Evolutionary conservation across 2,888 invertebrate species (phyloP).

Genomic region (Pedicia rivosa): DNA sequence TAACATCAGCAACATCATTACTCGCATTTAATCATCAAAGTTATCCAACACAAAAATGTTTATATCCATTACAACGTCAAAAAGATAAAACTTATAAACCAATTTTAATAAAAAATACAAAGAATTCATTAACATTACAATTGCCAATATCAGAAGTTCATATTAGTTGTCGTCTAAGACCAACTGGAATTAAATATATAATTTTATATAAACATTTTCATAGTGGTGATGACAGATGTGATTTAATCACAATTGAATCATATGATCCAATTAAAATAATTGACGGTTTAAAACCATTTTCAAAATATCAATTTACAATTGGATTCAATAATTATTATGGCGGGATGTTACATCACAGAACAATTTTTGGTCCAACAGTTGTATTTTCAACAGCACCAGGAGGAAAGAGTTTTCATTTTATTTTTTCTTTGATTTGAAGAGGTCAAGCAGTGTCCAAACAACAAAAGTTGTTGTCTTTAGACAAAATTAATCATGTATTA

Average conservation of each 20-base stretch:
- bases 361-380: conserved; percentile 36
- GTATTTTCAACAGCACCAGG: conserved; percentile 61
- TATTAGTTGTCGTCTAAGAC: conserved; percentile 40
- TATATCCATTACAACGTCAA: conserved; percentile 40
- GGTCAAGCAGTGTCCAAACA: too few relatives aligned
- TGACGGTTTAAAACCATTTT: conserved; percentile 53
- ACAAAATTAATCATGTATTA: too few relatives aligned
- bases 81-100: conserved; percentile 11
- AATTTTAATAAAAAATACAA: conserved; percentile 15
- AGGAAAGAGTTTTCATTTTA: too few relatives aligned
- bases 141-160: conserved; percentile 45
- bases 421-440: too few relatives aligned
- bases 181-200: conserved; percentile 47
- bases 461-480: too few relatives aligned
- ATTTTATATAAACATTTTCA: conserved; percentile 32
- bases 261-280: conserved; percentile 43
- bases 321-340: conserved; percentile 65
- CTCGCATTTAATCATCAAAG: conserved; percentile 65
- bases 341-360: conserved; percentile 35
- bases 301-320: conserved; percentile 55
- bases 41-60: conserved; percentile 47
- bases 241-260: conserved; percentile 32
- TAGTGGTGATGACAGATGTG: conserved; percentile 18
- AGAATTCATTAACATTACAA: conserved; percentile 27
- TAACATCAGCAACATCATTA: conserved; percentile 31